Evolutionary conservation across 1,140 invertebrate genomes (phyloP).

Genomic region (Drosophila sechellia): DNA sequence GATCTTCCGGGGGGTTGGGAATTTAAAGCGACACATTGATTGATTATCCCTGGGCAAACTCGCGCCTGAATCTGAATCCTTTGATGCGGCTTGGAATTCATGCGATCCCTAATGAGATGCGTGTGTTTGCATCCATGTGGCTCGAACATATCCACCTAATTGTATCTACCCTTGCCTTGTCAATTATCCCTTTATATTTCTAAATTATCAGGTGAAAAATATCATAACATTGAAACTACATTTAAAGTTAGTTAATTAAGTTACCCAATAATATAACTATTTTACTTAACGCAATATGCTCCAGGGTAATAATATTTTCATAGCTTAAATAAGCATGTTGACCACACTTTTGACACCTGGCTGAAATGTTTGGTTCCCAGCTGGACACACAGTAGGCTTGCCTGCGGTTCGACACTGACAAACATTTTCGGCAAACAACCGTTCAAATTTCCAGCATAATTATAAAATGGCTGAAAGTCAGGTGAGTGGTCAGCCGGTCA

Average conservation of each 20-base stretch:
- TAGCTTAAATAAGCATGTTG: neutral
- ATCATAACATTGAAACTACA: no score
- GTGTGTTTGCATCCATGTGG: slow-evolving; percentile 7
- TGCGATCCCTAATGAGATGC: slow-evolving; percentile 29
- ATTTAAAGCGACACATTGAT: slow-evolving; percentile 37
- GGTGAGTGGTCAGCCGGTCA: neutral
- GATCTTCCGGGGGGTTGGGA: neutral
- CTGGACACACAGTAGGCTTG: slow-evolving; percentile 1
- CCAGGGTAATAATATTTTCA: neutral
- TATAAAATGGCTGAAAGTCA: slow-evolving; percentile 22
- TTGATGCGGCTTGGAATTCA: slow-evolving; percentile 16
- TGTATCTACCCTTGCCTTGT: no score
- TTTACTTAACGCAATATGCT: no score
- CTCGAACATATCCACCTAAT: no score
- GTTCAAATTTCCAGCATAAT: slow-evolving; percentile 3
- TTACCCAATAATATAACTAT: no score
- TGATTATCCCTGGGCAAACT: slow-evolving; percentile 33
- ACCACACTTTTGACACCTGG: neutral
- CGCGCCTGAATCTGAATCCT: neutral
- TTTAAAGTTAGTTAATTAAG: no score
- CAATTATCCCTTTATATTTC: neutral
- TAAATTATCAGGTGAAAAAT: no score
- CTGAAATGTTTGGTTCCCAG: neutral
- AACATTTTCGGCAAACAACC: slow-evolving; percentile 3
- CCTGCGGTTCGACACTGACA: neutral